These are phyloP conservation scores for Strongylocentrotus purpuratus DNA, from an alignment of 35 echinoderm and acorn worm genomes.

Conservation along the genomic window DNA sequence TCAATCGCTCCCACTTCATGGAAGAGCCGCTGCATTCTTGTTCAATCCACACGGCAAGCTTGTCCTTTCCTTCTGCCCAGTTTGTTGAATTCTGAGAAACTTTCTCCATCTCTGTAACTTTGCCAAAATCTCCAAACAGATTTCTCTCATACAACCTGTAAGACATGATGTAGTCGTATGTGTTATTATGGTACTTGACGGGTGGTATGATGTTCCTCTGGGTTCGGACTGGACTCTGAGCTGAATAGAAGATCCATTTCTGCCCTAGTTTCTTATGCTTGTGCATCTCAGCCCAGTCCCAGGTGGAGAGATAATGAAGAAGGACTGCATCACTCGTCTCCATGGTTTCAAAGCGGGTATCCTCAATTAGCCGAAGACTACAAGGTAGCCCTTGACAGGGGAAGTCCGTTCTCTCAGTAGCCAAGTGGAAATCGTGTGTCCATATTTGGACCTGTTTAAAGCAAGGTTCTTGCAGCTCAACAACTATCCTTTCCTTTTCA, in stretches of 20 bases:
- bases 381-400: conserved; percentile 10
- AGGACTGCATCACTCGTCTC: conserved; percentile 24
- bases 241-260: conserved; percentile 36
- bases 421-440: neutral
- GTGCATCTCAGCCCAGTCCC: conserved; percentile 38
- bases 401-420: neutral
- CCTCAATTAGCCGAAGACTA: neutral
- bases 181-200: neutral
- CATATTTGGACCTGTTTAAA: conserved; percentile 4
- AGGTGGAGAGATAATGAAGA: neutral
- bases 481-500: neutral
- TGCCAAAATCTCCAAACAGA: conserved; percentile 30
- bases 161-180: conserved; percentile 43
- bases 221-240: neutral
- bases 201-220: neutral
- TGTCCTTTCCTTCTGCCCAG: neutral
- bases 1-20: conserved; percentile 44
- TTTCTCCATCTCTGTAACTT: neutral
- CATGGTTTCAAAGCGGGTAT: conserved; percentile 34
- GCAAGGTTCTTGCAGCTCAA: neutral
- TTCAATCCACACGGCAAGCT: neutral
- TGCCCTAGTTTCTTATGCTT: neutral
- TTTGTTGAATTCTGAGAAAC: neutral
- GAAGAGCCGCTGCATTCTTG: neutral
- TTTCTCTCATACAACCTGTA: neutral